Conservation (phyloP, 2,888 invertebrate genomes). For the Mongoloraphidia duomilia region DNA sequence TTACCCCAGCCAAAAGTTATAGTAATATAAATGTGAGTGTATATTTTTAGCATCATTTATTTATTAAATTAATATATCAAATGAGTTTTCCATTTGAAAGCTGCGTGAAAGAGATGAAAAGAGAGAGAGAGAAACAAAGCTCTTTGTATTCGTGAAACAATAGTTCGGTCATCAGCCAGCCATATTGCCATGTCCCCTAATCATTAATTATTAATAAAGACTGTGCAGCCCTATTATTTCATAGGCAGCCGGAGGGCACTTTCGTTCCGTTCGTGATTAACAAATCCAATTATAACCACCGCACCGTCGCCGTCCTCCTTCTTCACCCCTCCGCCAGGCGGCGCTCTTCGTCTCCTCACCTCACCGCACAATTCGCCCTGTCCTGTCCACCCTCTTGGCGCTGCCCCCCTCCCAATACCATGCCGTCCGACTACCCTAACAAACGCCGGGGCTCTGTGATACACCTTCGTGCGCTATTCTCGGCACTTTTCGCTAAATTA, state of each 20-base stretch:
- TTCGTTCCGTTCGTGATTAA: slow-evolving; percentile 13
- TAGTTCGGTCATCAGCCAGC: slow-evolving; percentile 16
- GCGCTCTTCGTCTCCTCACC: slow-evolving; percentile 9
- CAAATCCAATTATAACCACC: slow-evolving; percentile 33
- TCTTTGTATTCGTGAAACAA: slow-evolving; percentile 17
- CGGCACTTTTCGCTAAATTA: too few species aligned
- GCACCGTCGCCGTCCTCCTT: slow-evolving; percentile 1
- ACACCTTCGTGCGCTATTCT: too few species aligned
- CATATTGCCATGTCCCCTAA: slow-evolving; percentile 22
- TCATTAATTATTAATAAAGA: slow-evolving; percentile 22
- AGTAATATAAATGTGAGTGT: too few species aligned
- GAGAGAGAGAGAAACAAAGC: slow-evolving; percentile 7
- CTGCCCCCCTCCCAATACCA: neutral
- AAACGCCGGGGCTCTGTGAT: too few species aligned
- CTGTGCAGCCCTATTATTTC: slow-evolving; percentile 7
- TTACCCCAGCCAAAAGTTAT: too few species aligned
- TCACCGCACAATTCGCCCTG: neutral
- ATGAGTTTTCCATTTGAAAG: neutral
- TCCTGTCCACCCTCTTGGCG: slow-evolving; percentile 1
- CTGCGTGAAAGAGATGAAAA: neutral
- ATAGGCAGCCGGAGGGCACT: neutral
- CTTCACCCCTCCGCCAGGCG: too few species aligned
- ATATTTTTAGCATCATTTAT: too few species aligned
- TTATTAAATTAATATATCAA: too few species aligned
- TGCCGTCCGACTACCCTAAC: too few species aligned